phyloP scores from a whole-genome alignment of 2,888 invertebrate genomes.

The Pharmacophagus antenor region DNA sequence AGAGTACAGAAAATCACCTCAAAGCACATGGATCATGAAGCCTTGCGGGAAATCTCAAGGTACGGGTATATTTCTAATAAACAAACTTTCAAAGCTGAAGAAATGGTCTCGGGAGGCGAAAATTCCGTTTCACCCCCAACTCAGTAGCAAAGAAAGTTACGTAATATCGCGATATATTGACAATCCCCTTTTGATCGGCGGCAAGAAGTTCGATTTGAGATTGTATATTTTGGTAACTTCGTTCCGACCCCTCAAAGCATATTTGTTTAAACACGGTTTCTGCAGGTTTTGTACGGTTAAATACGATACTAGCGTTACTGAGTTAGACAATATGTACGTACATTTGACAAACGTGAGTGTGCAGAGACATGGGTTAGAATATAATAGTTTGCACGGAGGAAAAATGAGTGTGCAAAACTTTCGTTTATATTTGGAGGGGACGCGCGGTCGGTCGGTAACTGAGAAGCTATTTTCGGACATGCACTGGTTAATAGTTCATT shows the following conservation, averaged over 20 bases:
- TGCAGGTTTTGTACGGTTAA: constrained; percentile 98
- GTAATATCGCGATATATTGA: constrained; percentile 98
- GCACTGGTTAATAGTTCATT: constrained; percentile 94
- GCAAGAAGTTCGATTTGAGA: constrained; percentile 96
- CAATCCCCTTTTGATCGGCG: constrained; percentile 96
- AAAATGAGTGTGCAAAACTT: constrained; percentile 97
- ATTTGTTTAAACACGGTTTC: constrained; percentile 95
- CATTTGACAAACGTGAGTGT: constrained; percentile 98
- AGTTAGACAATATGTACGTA: constrained; percentile 94
- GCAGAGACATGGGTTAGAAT: constrained; percentile 98
- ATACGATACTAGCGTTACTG: constrained; percentile 93
- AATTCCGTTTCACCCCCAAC: constrained; percentile 90
- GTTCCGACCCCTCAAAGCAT: constrained; percentile 95
- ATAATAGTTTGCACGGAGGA: constrained; percentile 96
- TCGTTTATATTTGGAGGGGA: constrained; percentile 93
- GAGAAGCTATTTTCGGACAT: constrained; percentile 94
- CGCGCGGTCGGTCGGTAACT: constrained; percentile 92
- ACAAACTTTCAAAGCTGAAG: constrained; percentile 95
- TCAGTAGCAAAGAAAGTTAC: constrained; percentile 91
- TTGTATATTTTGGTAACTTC: constrained; percentile 96
- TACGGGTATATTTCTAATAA: constrained; percentile 97
- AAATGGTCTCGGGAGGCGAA: constrained; percentile 94
- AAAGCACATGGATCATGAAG: constrained; percentile 98
- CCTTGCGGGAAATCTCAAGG: constrained; percentile 97
- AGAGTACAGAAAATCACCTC: constrained; percentile 95